Evolutionary conservation across 2,888 invertebrate genomes (phyloP), one percentile per base, ranked within the genome.

Genomic region (Chloroclystis v-ata): DNA sequence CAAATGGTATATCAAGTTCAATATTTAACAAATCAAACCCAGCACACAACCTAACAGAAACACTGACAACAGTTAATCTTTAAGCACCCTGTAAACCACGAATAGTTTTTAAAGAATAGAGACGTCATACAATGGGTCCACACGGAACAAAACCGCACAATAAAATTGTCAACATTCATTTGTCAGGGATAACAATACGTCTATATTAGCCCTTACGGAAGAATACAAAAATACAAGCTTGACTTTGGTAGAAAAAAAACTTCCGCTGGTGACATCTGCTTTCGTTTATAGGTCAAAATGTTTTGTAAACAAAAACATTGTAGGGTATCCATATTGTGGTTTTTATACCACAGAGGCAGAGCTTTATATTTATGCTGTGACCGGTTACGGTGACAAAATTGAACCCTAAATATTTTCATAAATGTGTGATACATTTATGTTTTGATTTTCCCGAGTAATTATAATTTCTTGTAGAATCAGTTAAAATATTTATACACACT

Each of bases 91-190:
- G 24, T 48, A 43, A 43, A 29, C 39, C 39, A 30, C 33, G 44
- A 45, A 41, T 47, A 45, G 40, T 49, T 35, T 39, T 33, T 43
- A 45, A 59, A 75, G 74, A 72, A 80, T 79, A 67, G 66, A 81
- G 78, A 74, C 78, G 75, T 80, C 75, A 68, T 53, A 72, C 70
- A 82, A 75, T 69, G 71, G 49, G 39, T 29, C 28, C 44, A 30
- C 33, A 35, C 46, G 47, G 52, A 49, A 67, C 59, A 61, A 67
- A 65, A 66, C 71, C 73, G 64, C 78, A 81, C 82, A 82, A 82
- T 81, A 67, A 76, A 73, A 78, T 82, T 83, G 83, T 83, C 82
- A 83, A 77, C 75, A 76, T 75, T 76, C 76, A 82, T 84, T 82
- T 83, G 82, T 82, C 82, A 80, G 72, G 75, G 71, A 50, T 44